Percentiles rank a stretch among this genome's conserved stretches.
Evolutionary conservation across 2,888 invertebrate genomes (phyloP).

Genomic region (Cephonodes hylas): DNA sequence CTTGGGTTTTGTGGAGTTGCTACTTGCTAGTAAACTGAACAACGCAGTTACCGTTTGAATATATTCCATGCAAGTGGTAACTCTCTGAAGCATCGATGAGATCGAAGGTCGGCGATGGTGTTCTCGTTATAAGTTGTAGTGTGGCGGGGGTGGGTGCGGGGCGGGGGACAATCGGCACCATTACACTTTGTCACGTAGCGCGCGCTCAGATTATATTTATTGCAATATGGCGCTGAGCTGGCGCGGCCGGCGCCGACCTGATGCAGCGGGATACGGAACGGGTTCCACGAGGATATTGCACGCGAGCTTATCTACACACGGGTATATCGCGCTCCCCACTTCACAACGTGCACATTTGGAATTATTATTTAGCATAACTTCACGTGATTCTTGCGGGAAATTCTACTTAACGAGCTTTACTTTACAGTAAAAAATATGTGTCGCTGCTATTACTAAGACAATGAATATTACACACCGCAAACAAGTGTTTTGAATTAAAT

Average conservation of each 20-base stretch:
- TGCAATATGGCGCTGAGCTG: background rate
- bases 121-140: background rate
- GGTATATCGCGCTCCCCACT: background rate
- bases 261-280: background rate
- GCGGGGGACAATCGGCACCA: background rate
- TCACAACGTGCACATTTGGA: background rate
- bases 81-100: background rate
- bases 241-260: background rate
- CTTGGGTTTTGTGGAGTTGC: no score
- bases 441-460: no score
- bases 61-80: background rate
- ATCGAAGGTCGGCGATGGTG: background rate
- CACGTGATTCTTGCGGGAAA: background rate
- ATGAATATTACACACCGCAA: no score
- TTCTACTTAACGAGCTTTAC: no score
- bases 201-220: slow-evolving; percentile 6
- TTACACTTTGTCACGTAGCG: slow-evolving; percentile 3
- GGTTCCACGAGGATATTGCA: background rate
- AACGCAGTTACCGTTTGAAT: background rate
- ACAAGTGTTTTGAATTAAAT: background rate
- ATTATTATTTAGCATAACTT: background rate
- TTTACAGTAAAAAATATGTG: no score
- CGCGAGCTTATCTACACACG: background rate
- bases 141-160: background rate
- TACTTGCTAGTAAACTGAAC: no score